These are phyloP conservation scores for Brachyrhaphis roseni DNA, from an alignment of 2,797 vertebrate genomes.

Conservation along the genomic window DNA sequence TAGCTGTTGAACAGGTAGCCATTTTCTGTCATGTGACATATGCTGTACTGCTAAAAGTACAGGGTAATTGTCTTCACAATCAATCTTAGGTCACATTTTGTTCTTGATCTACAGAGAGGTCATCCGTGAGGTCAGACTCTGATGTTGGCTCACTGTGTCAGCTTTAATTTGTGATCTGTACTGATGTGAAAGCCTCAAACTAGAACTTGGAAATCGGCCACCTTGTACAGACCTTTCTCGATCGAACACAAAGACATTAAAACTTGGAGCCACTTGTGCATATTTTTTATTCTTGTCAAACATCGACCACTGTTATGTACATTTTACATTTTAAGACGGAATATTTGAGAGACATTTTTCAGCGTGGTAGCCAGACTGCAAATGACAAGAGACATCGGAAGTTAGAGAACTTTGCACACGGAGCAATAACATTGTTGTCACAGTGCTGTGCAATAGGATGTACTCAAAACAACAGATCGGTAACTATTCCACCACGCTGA, in stretches of 20 bases:
- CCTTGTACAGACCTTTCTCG: no score
- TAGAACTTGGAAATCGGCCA: not conserved
- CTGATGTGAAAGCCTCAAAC: not conserved
- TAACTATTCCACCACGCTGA: not conserved
- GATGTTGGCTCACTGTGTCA: not conserved
- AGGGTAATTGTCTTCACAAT: not conserved
- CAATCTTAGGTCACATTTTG: not conserved
- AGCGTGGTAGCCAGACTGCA: conserved; percentile 1
- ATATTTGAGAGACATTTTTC: conserved; percentile 21
- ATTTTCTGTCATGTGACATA: not conserved
- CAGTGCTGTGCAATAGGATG: not conserved
- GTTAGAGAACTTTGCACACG: conserved; percentile 10
- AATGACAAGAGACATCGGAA: conserved; percentile 21
- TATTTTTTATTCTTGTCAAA: conserved; percentile 53
- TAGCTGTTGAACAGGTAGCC: not conserved
- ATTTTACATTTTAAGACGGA: conserved; percentile 45
- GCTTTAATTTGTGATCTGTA: not conserved
- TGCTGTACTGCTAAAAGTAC: no score
- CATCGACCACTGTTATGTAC: conserved; percentile 47
- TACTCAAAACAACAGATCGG: not conserved
- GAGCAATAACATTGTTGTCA: conserved; percentile 8
- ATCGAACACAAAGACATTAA: not conserved
- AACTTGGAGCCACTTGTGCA: not conserved
- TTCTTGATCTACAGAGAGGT: not conserved
- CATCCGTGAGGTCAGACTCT: not conserved